Conservation (phyloP, 2,797 vertebrate genomes). For the Mareca penelope region DNA sequence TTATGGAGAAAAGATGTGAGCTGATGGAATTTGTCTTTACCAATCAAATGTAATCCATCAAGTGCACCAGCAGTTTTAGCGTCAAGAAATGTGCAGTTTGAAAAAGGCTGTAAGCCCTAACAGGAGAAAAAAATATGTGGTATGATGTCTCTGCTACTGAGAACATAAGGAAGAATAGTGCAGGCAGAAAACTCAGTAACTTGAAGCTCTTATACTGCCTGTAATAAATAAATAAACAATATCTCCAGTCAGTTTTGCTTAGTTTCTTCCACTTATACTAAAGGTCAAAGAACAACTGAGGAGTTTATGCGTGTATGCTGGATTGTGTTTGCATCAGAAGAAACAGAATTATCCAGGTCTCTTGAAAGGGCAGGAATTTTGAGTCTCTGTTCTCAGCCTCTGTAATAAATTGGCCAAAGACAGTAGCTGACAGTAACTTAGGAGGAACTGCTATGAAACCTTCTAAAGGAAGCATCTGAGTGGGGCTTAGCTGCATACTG, state of each 20-base stretch:
- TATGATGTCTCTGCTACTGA: background rate
- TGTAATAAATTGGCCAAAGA: background rate
- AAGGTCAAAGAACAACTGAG: background rate
- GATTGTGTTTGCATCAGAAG: background rate
- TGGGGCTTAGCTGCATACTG: background rate
- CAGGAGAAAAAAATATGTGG: background rate
- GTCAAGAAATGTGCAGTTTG: background rate
- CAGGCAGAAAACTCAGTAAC: background rate
- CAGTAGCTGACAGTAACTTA: background rate
- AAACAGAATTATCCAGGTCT: background rate
- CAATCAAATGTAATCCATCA: background rate
- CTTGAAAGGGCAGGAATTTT: background rate
- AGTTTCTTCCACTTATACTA: background rate
- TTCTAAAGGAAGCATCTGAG: background rate
- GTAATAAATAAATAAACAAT: background rate
- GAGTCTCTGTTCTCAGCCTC: background rate
- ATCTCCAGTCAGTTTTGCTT: background rate
- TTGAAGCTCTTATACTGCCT: background rate
- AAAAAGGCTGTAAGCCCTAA: background rate
- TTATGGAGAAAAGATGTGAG: background rate
- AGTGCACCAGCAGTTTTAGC: background rate
- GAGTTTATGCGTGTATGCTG: background rate
- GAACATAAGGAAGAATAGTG: background rate
- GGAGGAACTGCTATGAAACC: background rate
- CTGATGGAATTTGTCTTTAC: slow-evolving; percentile 1